A percentile compares a stretch with the other conserved stretches of the same genome.
These are phyloP conservation scores for Drosophila teissieri DNA, from an alignment of 1,140 invertebrate genomes.

Conservation along the genomic window DNA sequence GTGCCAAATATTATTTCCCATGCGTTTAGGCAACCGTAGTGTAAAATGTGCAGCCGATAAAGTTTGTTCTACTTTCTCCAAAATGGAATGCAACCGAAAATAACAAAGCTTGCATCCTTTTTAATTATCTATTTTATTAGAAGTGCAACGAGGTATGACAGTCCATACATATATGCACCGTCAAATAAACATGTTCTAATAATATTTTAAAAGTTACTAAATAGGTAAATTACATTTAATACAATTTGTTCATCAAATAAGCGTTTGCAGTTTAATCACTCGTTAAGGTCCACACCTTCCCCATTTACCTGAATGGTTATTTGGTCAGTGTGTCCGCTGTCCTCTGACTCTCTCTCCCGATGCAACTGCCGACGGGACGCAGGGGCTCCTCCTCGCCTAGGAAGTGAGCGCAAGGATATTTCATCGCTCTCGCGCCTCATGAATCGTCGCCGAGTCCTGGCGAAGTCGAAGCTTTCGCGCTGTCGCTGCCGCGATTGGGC, in stretches of 20 bases:
- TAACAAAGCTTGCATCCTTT: neutral
- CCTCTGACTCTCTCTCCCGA: constrained; percentile 19
- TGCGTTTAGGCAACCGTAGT: no score
- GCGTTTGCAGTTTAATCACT: constrained; percentile 40
- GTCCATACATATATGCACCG: neutral
- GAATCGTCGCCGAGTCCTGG: constrained; percentile 68
- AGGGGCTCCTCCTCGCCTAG: constrained; percentile 9
- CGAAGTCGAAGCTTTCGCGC: constrained; percentile 65
- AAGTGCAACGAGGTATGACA: neutral
- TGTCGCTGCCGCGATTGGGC: constrained; percentile 73
- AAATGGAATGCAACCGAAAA: no score
- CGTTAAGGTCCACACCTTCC: constrained; percentile 67
- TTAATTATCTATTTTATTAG: neutral
- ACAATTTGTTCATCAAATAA: constrained; percentile 5
- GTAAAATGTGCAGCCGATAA: no score
- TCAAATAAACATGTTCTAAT: neutral
- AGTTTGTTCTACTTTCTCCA: neutral
- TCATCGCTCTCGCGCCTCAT: constrained; percentile 63
- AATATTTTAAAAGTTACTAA: constrained; percentile 1
- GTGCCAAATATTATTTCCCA: no score
- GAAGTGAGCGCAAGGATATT: constrained; percentile 61
- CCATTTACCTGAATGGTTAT: constrained; percentile 79
- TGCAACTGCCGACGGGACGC: neutral
- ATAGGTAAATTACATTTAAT: constrained; percentile 16
- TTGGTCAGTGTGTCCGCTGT: constrained; percentile 33